Conservation (phyloP, 2,888 invertebrate species). For the Bimastos eiseni region DNA sequence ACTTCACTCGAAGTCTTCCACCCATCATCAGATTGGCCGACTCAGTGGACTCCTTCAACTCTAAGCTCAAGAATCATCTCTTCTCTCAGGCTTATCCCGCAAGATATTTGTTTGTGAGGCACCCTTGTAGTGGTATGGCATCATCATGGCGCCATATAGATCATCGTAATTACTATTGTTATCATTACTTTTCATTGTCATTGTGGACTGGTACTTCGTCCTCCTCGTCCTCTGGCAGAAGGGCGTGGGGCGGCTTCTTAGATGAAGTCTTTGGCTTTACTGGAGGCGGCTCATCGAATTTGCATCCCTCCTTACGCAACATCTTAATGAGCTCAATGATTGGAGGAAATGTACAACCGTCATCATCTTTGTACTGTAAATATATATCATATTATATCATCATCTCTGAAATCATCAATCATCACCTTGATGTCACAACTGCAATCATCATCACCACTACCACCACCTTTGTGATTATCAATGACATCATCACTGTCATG, state of each 20-base stretch:
- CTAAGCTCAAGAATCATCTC: too few species aligned
- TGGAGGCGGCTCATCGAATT: neutral
- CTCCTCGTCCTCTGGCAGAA: constrained; percentile 55
- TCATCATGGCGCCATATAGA: too few species aligned
- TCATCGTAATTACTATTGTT: too few species aligned
- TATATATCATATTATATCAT: neutral
- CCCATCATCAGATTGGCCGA: too few species aligned
- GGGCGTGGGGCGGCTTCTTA: constrained; percentile 53
- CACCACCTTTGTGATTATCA: too few species aligned
- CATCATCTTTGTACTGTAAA: constrained; percentile 10
- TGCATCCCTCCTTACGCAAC: neutral
- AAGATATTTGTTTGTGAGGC: too few species aligned
- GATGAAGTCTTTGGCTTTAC: neutral
- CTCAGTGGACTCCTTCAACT: too few species aligned
- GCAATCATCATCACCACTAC: too few species aligned
- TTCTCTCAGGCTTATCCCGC: too few species aligned
- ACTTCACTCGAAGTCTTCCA: too few species aligned
- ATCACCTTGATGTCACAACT: neutral
- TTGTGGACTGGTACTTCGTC: constrained; percentile 58
- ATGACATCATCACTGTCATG: too few species aligned
- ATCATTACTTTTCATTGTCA: constrained; percentile 46
- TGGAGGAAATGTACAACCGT: neutral
- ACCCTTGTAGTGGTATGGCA: too few species aligned
- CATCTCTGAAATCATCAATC: neutral
- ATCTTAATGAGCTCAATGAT: neutral